phyloP scores from a whole-genome alignment of 2,113 vertebrate species.

The Percina caprodes region DNA sequence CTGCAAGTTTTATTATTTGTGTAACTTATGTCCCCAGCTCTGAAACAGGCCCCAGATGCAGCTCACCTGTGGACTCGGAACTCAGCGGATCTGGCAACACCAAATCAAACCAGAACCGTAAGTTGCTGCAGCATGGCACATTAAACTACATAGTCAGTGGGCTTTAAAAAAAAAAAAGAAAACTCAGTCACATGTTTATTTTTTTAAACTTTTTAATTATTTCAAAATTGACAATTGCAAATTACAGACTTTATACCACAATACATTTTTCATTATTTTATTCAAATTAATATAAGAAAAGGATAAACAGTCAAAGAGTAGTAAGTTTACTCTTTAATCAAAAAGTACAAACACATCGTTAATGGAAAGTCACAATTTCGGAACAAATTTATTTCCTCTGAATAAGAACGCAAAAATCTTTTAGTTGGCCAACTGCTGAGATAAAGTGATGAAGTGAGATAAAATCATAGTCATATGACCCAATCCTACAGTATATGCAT shows the following conservation, averaged over 20 bases:
- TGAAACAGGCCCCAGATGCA: conserved; percentile 91
- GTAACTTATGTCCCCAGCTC: conserved; percentile 82
- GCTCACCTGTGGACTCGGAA: conserved; percentile 88
- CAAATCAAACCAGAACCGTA: conserved; percentile 81
- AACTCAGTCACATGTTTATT: neutral
- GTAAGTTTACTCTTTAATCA: neutral
- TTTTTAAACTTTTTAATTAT: neutral
- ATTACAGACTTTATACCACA: neutral
- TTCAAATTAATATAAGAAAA: neutral
- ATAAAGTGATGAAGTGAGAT: neutral
- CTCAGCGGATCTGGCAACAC: conserved; percentile 57
- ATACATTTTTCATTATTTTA: neutral
- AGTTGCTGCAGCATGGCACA: conserved; percentile 46
- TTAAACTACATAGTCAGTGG: neutral
- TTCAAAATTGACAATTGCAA: neutral
- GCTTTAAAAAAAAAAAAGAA: neutral
- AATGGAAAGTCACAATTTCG: neutral
- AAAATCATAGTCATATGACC: neutral
- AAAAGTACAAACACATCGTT: neutral
- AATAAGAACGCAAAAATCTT: neutral
- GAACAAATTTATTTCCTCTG: neutral
- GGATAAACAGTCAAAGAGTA: neutral
- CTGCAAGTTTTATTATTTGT: conserved; percentile 12
- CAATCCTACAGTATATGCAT: neutral
- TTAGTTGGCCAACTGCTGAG: neutral